Evolutionary conservation across 2,797 vertebrate genomes (phyloP), one percentile per base, ranked within the genome.

Genomic region (Rhabdomys pumilio): DNA sequence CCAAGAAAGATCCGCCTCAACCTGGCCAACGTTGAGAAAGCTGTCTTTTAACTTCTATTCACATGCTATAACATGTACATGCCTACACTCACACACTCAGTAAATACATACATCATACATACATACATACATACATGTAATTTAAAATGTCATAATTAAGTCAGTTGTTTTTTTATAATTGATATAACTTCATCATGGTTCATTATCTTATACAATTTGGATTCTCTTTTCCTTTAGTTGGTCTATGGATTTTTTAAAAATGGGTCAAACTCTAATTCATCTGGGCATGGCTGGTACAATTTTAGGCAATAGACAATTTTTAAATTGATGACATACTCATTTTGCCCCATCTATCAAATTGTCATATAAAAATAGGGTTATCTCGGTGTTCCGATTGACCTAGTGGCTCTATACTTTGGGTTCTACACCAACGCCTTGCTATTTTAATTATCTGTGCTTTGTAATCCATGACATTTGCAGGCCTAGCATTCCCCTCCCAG

Each of bases 191-290:
- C 38, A 95, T 92, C 80, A 69, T 24, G 83, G 59, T 91, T 97
- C 31, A 81, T 96, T 96, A 88, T 85, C 72, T 95, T 50, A 61
- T 57, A n/a, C 84, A 93, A 24, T 87, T 72, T 93, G 61, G 20
- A 19, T 44, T 97, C 75, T 86, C 38, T 89, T 85, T 92, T 92
- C 55, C 77, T 89, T 79, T 72, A 4, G 2, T 55, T 89, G 31
- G 76, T 83, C 82, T 57, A 6, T 15, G 4, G 26, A 61, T 72
- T 93, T 86, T 85, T 85, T 73, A 12, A 82, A 94, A 83, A 72
- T 31, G 7, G 24, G 38, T 87, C 92, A 86, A 89, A 55, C 57
- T 91, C 31, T 79, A 53, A 82, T 77, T 80, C 44, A 80, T 95
- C 82, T 80, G 83, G 90, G 14, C 7, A 19, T 95, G 59, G 44